Evolutionary conservation across 2,797 vertebrate species (phyloP).

Genomic region (Telmatherina bonti): DNA sequence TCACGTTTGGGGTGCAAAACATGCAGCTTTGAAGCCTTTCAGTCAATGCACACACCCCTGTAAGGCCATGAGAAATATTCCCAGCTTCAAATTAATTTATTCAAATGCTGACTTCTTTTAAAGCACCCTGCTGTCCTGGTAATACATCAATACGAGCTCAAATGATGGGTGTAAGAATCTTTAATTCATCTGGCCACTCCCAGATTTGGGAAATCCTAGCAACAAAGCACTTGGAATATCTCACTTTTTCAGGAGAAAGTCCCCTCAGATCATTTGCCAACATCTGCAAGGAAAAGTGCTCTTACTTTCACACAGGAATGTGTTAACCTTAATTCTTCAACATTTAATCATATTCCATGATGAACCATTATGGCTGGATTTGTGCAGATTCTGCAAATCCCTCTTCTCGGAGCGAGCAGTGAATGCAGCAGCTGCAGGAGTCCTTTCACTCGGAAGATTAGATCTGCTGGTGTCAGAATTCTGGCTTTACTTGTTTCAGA

Average conservation of each 20-base stretch:
- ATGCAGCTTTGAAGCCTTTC: conserved; percentile 66
- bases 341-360: conserved; percentile 52
- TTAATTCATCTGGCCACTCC: conserved; percentile 58
- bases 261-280: conserved; percentile 70
- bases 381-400: conserved; percentile 56
- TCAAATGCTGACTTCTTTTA: conserved; percentile 71
- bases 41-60: conserved; percentile 49
- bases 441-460: conserved; percentile 63
- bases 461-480: conserved; percentile 55
- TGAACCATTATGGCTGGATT: conserved; percentile 49
- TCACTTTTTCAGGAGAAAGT: conserved; percentile 51
- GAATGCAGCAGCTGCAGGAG: conserved; percentile 69
- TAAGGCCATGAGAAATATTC: conserved; percentile 79
- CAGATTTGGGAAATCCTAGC: conserved; percentile 61
- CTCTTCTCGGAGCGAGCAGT: conserved; percentile 52
- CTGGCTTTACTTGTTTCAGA: conserved; percentile 58
- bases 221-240: conserved; percentile 71
- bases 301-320: conserved; percentile 52
- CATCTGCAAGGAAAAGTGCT: conserved; percentile 28
- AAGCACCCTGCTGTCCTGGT: conserved; percentile 66
- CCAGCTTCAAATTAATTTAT: conserved; percentile 80
- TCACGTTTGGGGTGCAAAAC: conserved; percentile 75
- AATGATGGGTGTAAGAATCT: conserved; percentile 58
- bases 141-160: conserved; percentile 78
- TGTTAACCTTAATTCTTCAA: conserved; percentile 36